Conservation (phyloP, 2,797 vertebrate genomes). For the Malacoraja senta region DNA sequence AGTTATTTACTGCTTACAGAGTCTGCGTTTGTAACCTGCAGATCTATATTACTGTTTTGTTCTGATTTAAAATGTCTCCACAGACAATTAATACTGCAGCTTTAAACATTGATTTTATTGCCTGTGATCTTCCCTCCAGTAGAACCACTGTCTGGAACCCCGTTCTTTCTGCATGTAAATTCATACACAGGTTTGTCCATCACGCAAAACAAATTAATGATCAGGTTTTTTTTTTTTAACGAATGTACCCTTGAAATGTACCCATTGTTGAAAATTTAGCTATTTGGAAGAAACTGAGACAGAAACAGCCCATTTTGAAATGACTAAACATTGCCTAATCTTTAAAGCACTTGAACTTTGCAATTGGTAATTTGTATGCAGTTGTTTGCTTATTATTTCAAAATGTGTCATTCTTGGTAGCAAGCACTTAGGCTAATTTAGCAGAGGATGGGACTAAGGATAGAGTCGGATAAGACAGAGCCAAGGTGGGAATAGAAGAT, state of each 20-base stretch:
- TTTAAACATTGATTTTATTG: slow-evolving; percentile 4
- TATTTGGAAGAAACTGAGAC: neutral
- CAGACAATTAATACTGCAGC: neutral
- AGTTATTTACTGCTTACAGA: slow-evolving; percentile 1
- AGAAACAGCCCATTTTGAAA: neutral
- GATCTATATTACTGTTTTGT: slow-evolving; percentile 19
- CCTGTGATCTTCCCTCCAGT: neutral
- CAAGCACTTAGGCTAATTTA: too few species aligned
- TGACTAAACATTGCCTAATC: neutral
- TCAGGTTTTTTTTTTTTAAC: neutral
- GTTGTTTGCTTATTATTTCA: neutral
- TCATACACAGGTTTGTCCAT: neutral
- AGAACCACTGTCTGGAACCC: neutral
- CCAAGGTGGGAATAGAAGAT: too few species aligned
- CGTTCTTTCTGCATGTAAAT: neutral
- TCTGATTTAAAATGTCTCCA: neutral
- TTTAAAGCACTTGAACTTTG: neutral
- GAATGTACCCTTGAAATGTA: neutral
- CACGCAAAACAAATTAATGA: neutral
- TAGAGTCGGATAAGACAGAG: too few species aligned
- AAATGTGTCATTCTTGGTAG: neutral
- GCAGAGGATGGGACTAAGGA: too few species aligned
- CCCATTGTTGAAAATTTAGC: neutral
- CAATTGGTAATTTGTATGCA: neutral
- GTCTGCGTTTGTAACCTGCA: neutral